Evolutionary conservation across 1,140 invertebrate species (phyloP), one percentile per base, ranked within the genome.

Genomic region (Steinernema khuongi): DNA sequence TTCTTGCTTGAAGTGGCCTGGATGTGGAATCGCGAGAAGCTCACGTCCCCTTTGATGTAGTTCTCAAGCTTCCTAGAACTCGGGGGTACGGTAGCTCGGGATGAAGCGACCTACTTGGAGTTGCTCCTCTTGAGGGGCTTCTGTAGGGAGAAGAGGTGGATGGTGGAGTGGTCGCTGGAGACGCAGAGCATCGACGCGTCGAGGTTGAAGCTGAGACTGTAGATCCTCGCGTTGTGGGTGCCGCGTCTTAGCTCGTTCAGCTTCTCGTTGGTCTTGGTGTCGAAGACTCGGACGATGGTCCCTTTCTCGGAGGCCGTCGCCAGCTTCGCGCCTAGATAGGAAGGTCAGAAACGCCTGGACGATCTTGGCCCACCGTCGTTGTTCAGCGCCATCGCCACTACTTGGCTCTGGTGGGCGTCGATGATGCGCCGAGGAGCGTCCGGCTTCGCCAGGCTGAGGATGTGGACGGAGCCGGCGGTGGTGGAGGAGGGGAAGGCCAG

Each of bases 1-100:
- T 60, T 36, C 29, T 32, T 71, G 11, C 4, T 28, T 17, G 31
- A 2, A 17, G 70, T 72, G 70, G 4, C 71, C 71, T 36, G 33
- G 1, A 60, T 60, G 50, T 43, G 68, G 33, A 74, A 41, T 11
- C 72, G 67, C 32, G 31, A 75, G 31, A 75, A 74, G 19, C 72
- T 74, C 1, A 74, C 72, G 26, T 74, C 72, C 11, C 72, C 72
- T 70, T 74, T 74, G 29, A 74, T 31, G 31, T 75, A 75, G n/a
- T 70, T 68, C 36, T 74, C 72, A n/a, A 74, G 30, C 36, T 41
- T 32, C 41, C 72, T 74, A 32, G 74, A 74, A 72, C 11, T 72
- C 2, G 28, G 68, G 11, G 30, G 7, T 75, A 30, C n/a, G 33
- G 14, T 22, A 33, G 18, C 1, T 17, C 29, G 4, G 67, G 19